Base-by-base conservation (phyloP, 2,888 invertebrate genomes). In the Hydraecia micacea region DNA sequence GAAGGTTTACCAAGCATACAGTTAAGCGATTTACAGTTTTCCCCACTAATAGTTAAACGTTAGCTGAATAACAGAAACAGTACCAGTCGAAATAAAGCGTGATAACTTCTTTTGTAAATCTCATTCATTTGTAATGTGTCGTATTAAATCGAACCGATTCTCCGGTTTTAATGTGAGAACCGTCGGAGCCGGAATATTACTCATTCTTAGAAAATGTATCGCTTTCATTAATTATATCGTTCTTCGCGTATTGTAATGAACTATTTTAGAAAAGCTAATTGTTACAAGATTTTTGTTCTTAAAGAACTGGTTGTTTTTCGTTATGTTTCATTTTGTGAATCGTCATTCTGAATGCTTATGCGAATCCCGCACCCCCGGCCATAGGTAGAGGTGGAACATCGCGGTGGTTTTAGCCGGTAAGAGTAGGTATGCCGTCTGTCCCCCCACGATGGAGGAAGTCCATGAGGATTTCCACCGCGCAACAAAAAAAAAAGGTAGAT, bases 41-140 rank as follows among this genome's bases (percentile, higher is more conserved):
- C 18, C 18, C 13, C n/a, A 65, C 46, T 58, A 39, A 42, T 39
- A 69, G 77, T 82, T 82, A 69, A 81, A 72, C 71, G 46, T 36
- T 60, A 75, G 60, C 36, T 32, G 25, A 62, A 73, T 72, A 60
- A n/a, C 15, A n/a, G 36, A 49, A 62, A 58, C 71, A 79, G 69
- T 76, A 74, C 1, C 62, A 68, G 66, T 68, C 73, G 67, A 81
- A 75, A 81, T 80, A 84, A 79, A 81, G 58, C 68, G 72, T 66
- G 62, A 58, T 78, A 87, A 74, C 73, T 76, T 75, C 73, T 49
- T 36, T 39, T 77, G 73, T 83, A 84, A 87, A 86, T 88, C 78
- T 60, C 63, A 13, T 65, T 73, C 75, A 89, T 89, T 89, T 83
- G 79, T 87, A 88, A 84, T 77, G 55, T 84, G 89, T 87, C 89